Conservation (phyloP, 1,140 invertebrate species). For the Schlechtendalia chinensis region DNA sequence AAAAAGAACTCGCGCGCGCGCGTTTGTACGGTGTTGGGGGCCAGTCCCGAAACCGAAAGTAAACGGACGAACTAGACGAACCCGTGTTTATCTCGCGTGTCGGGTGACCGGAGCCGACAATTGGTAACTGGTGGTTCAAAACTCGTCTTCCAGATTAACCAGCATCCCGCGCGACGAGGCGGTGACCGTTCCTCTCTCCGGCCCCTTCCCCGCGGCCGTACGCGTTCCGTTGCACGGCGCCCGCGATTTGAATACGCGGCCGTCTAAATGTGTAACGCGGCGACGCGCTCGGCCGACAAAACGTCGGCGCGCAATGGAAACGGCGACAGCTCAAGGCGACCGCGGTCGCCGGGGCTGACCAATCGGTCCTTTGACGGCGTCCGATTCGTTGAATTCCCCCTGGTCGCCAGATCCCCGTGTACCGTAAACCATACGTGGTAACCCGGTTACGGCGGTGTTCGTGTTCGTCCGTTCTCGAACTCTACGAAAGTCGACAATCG, state of each 20-base stretch:
- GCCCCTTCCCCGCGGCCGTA: neutral
- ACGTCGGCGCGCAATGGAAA: neutral
- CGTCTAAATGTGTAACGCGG: conserved; percentile 28
- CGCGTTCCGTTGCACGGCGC: neutral
- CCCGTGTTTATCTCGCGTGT: conserved; percentile 39
- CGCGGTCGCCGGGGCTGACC: neutral
- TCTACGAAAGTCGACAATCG: no score
- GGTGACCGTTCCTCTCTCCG: conserved; percentile 35
- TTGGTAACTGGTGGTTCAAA: conserved; percentile 44
- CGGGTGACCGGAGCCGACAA: conserved; percentile 49
- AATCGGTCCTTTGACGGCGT: conserved; percentile 43
- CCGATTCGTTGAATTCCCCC: conserved; percentile 10
- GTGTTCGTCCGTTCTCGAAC: no score
- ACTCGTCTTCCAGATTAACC: conserved; percentile 23
- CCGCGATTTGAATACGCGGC: conserved; percentile 41
- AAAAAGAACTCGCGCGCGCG: no score
- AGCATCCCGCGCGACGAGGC: conserved; percentile 37
- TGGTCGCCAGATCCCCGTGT: no score
- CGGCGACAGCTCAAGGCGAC: conserved; percentile 32
- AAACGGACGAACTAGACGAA: conserved; percentile 30
- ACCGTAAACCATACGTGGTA: no score
- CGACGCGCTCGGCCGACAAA: conserved; percentile 2
- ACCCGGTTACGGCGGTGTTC: no score
- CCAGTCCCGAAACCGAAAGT: conserved; percentile 2
- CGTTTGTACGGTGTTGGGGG: no score